phyloP scores from a whole-genome alignment of 2,888 invertebrate species.

The Synanthedon formicaeformis region DNA sequence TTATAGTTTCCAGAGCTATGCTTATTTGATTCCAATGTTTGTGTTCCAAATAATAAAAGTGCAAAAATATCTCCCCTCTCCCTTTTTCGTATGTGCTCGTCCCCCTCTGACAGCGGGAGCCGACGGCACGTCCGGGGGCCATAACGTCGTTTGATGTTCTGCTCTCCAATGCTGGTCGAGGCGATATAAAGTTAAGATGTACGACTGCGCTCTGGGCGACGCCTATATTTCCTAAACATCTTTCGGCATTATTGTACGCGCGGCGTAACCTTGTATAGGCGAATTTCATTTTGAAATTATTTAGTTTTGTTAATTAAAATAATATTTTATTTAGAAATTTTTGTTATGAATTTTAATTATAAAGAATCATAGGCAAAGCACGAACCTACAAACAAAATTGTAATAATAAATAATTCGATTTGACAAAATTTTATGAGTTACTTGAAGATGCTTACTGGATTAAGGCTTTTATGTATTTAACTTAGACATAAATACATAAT shows the following conservation, averaged over 20 bases:
- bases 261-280: conserved; percentile 47
- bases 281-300: not conserved
- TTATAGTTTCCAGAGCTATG: not conserved
- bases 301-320: not conserved
- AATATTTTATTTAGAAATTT: not conserved
- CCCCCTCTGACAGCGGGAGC: conserved; percentile 40
- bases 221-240: conserved; percentile 70
- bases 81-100: conserved; percentile 33
- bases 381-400: too few species aligned
- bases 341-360: too few species aligned
- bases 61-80: conserved; percentile 45
- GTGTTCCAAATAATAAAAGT: conserved; percentile 59
- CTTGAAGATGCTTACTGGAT: too few species aligned
- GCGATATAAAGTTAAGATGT: conserved; percentile 61
- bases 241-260: conserved; percentile 55
- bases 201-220: conserved; percentile 68
- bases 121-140: conserved; percentile 64
- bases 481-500: too few species aligned
- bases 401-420: too few species aligned
- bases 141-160: conserved; percentile 70
- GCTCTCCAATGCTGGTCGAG: conserved; percentile 68
- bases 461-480: too few species aligned
- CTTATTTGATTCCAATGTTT: conserved; percentile 35
- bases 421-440: too few species aligned
- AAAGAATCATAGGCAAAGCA: too few species aligned